These are phyloP conservation scores for Thamnophis elegans DNA, from an alignment of 2,797 vertebrate species.

Conservation along the genomic window DNA sequence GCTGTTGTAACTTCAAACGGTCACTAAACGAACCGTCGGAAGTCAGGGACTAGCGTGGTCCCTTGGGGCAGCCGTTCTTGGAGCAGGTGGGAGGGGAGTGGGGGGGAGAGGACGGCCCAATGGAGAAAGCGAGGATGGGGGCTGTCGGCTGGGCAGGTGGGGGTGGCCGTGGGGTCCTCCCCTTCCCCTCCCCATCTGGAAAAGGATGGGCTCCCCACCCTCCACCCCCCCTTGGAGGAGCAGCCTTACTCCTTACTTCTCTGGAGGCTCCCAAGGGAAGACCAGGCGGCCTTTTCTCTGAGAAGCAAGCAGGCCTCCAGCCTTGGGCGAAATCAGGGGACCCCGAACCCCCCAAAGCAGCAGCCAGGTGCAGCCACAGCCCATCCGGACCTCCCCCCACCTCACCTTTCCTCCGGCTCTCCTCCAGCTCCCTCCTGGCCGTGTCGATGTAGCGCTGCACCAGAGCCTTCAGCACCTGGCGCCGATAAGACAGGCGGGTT, in stretches of 20 bases:
- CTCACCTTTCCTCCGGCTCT: constrained; percentile 84
- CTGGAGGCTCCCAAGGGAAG: neutral
- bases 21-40: too few relatives aligned
- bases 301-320: too few relatives aligned
- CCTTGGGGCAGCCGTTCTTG: neutral
- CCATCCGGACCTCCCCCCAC: too few relatives aligned
- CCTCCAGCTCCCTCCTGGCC: constrained; percentile 83
- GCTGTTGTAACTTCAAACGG: too few relatives aligned
- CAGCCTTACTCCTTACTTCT: neutral
- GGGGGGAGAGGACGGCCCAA: neutral
- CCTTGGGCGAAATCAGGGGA: too few relatives aligned
- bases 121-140: neutral
- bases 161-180: neutral
- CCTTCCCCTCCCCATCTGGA: neutral
- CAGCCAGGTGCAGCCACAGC: too few relatives aligned
- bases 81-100: too few relatives aligned
- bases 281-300: too few relatives aligned
- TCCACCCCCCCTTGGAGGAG: neutral
- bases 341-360: too few relatives aligned
- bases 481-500: constrained; percentile 72
- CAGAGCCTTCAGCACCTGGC: constrained; percentile 83
- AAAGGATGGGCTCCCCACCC: neutral
- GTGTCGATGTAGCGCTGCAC: constrained; percentile 89
- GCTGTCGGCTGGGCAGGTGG: neutral
- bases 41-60: too few relatives aligned